These are phyloP conservation scores for Troides oblongomaculatus DNA, from an alignment of 2,888 invertebrate species.

Conservation along the genomic window DNA sequence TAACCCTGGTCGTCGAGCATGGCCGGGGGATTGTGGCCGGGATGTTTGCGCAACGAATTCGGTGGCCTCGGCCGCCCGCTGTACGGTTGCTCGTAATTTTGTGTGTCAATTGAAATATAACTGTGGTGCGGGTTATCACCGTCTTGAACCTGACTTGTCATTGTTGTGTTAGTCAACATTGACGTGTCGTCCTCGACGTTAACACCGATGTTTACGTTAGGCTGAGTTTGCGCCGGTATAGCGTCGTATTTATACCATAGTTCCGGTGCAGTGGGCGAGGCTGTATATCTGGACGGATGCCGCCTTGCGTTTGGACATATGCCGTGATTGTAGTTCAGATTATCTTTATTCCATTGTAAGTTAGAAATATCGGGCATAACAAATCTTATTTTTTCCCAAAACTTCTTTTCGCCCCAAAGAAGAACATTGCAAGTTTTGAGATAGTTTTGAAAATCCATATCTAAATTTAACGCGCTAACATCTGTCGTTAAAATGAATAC, in stretches of 20 bases:
- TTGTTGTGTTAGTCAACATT: constrained; percentile 81
- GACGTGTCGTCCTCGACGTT: constrained; percentile 81
- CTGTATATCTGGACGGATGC: constrained; percentile 83
- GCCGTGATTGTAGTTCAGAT: constrained; percentile 76
- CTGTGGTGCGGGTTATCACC: constrained; percentile 83
- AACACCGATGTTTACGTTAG: constrained; percentile 72
- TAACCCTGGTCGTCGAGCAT: constrained; percentile 77
- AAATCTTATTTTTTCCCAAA: constrained; percentile 92
- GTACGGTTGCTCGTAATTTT: constrained; percentile 76
- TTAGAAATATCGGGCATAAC: constrained; percentile 89
- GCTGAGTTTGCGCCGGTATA: constrained; percentile 78
- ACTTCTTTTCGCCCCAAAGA: constrained; percentile 90
- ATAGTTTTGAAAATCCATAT: constrained; percentile 86
- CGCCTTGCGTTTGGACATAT: constrained; percentile 79
- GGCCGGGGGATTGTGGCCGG: constrained; percentile 66
- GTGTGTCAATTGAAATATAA: constrained; percentile 83
- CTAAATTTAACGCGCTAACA: constrained; percentile 86
- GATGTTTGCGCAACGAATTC: constrained; percentile 70
- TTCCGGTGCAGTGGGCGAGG: constrained; percentile 86
- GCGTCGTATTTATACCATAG: constrained; percentile 86
- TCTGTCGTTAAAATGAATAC: constrained; percentile 80
- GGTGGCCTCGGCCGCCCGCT: constrained; percentile 71
- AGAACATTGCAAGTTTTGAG: constrained; percentile 86
- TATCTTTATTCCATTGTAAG: constrained; percentile 81
- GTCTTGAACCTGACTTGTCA: constrained; percentile 83